phyloP scores from a whole-genome alignment of 2,113 vertebrate genomes.

The Ptyas mucosa region DNA sequence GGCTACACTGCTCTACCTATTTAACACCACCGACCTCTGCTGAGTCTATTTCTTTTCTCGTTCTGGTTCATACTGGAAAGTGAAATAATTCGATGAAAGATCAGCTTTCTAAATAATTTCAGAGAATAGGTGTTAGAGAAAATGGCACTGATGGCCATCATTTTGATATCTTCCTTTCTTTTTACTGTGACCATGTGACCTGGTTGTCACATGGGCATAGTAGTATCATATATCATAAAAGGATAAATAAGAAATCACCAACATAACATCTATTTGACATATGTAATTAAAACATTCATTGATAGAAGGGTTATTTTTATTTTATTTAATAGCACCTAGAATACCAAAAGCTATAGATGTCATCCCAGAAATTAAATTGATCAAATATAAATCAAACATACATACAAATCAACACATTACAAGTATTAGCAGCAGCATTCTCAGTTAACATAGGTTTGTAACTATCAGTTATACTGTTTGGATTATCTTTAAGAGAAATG shows the following conservation, averaged over 20 bases:
- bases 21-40: constrained; percentile 18
- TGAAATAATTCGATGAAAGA: constrained; percentile 63
- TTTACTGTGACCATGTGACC: constrained; percentile 50
- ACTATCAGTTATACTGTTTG: constrained; percentile 21
- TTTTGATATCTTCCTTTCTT: constrained; percentile 61
- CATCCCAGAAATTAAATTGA: constrained; percentile 22
- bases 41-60: constrained; percentile 43
- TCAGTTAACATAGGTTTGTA: constrained; percentile 4
- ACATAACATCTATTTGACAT: constrained; percentile 33
- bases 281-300: constrained; percentile 36
- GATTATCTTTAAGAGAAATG: not conserved
- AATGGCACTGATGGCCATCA: constrained; percentile 37
- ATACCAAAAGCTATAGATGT: constrained; percentile 15
- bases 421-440: not conserved
- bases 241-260: constrained; percentile 52
- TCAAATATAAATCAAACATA: constrained; percentile 22
- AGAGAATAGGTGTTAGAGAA: constrained; percentile 54
- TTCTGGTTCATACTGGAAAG: constrained; percentile 49
- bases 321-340: constrained; percentile 13
- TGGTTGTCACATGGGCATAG: not conserved
- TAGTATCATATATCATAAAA: constrained; percentile 28
- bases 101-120: constrained; percentile 62
- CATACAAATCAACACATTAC: not conserved
- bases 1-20: not conserved
- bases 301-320: constrained; percentile 31